phyloP scores from a whole-genome alignment of 2,888 invertebrate species.

The Strigamia crassipes region DNA sequence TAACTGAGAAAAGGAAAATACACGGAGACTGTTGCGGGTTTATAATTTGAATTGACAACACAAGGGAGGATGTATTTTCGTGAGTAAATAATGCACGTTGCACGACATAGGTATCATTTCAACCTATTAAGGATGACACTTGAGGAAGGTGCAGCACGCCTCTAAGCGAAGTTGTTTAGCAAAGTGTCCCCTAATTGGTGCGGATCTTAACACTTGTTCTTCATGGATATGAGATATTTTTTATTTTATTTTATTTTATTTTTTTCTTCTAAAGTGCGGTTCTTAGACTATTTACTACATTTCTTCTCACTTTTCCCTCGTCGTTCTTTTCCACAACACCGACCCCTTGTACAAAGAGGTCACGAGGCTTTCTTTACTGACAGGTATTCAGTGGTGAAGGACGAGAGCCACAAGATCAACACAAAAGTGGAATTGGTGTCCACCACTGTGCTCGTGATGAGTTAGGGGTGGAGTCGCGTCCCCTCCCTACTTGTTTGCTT shows the following conservation, averaged over 20 bases:
- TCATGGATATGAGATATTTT: neutral
- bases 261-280: neutral
- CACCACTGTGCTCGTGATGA: conserved; percentile 31
- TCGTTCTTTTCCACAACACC: neutral
- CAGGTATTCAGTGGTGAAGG: conserved; percentile 37
- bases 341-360: conserved; percentile 4
- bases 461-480: conserved; percentile 16
- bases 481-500: conserved; percentile 33
- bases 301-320: neutral
- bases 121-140: conserved; percentile 32
- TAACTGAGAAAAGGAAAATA: neutral
- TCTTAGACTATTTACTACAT: neutral
- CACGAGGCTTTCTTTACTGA: conserved; percentile 25
- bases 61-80: neutral
- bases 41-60: neutral
- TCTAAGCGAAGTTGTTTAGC: conserved; percentile 1
- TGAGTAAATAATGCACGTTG: conserved; percentile 22
- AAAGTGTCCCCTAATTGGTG: conserved; percentile 21
- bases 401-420: conserved; percentile 40
- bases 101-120: neutral
- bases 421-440: conserved; percentile 42
- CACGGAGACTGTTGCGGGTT: neutral
- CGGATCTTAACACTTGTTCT: neutral
- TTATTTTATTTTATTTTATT: too few relatives aligned
- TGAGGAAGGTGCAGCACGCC: neutral